phyloP scores from a whole-genome alignment of 2,113 vertebrate species.

The Danio rerio region GRCz12tu NC_133192.1:29290501-29291000 shows the following conservation, averaged over 20 bases:
- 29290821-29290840: slow-evolving; percentile 68
- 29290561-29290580: slow-evolving; percentile 67
- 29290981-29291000: slow-evolving; percentile 45
- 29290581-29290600: slow-evolving; percentile 62
- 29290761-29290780: slow-evolving; percentile 69
- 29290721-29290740: slow-evolving; percentile 82
- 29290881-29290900: slow-evolving; percentile 57
- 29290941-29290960: slow-evolving; percentile 64
- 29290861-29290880: slow-evolving; percentile 56
- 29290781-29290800: slow-evolving; percentile 69
- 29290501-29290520: slow-evolving; percentile 42
- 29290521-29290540: slow-evolving; percentile 59
- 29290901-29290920: slow-evolving; percentile 57
- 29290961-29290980: slow-evolving; percentile 41
- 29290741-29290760: slow-evolving; percentile 65
- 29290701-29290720: slow-evolving; percentile 75
- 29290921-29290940: slow-evolving; percentile 65
- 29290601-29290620: slow-evolving; percentile 64
- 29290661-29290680: slow-evolving; percentile 68
- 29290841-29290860: slow-evolving; percentile 65
- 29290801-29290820: slow-evolving; percentile 64
- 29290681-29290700: slow-evolving; percentile 73
- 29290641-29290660: slow-evolving; percentile 81
- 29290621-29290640: slow-evolving; percentile 67
- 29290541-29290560: slow-evolving; percentile 74